These are phyloP conservation scores for Tiphia femorata DNA, from an alignment of 2,888 invertebrate species.

Conservation along the genomic window DNA sequence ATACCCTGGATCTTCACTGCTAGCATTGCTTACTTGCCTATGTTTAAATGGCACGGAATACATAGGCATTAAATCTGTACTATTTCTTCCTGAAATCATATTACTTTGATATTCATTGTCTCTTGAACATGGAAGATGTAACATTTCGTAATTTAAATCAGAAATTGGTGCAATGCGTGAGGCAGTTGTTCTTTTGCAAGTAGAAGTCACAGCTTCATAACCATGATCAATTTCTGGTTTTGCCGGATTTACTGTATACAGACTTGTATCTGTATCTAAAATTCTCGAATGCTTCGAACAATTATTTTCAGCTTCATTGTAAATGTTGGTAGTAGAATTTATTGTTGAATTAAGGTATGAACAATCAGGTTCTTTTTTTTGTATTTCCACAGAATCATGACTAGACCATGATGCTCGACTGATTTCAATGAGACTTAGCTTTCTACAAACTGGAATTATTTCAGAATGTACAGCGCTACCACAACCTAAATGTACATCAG, in stretches of 20 bases:
- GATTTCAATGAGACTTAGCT: conserved; percentile 58
- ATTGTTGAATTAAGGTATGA: too few relatives aligned
- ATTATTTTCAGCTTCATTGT: conserved; percentile 12
- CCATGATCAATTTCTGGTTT: conserved; percentile 73
- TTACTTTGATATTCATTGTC: conserved; percentile 21
- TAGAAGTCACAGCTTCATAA: conserved; percentile 77
- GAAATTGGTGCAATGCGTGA: conserved; percentile 27
- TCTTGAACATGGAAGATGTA: conserved; percentile 71
- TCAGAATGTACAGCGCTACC: conserved; percentile 31
- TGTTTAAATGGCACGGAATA: conserved; percentile 61
- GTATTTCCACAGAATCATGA: conserved; percentile 58
- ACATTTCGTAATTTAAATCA: conserved; percentile 86
- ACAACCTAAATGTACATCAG: conserved; percentile 34
- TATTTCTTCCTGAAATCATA: conserved; percentile 21
- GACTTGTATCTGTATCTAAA: conserved; percentile 4
- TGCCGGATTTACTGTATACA: neutral
- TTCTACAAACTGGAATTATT: conserved; percentile 35
- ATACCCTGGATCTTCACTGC: conserved; percentile 70
- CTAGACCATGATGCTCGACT: conserved; percentile 64
- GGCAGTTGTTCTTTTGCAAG: conserved; percentile 22
- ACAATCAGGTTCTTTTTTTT: conserved; percentile 57
- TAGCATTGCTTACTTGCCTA: conserved; percentile 60
- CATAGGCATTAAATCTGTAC: conserved; percentile 46
- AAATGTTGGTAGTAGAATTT: conserved; percentile 14
- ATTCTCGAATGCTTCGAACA: conserved; percentile 8